A percentile compares a stretch with the other conserved stretches of the same genome.
Conservation (phyloP, 2,888 invertebrate genomes). For the Alviniconcha strummeri region DNA sequence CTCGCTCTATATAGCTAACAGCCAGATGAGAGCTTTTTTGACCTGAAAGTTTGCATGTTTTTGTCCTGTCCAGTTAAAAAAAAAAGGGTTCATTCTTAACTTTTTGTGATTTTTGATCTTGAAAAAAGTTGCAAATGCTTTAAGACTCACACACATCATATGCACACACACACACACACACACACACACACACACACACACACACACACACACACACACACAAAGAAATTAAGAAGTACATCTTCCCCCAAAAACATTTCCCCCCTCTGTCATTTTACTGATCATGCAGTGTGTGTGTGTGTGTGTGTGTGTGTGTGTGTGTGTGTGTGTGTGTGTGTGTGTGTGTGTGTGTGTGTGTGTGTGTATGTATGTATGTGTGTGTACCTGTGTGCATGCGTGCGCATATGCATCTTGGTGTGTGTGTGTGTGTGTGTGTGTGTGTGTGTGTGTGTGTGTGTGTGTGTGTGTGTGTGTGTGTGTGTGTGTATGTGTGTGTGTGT, state of each 20-base stretch:
- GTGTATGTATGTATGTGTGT: background rate
- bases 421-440: no score
- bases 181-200: background rate
- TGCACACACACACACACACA: background rate
- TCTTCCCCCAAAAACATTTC: no score
- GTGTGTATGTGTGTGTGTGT: no score
- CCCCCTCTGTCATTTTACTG: no score
- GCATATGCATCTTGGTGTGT: background rate
- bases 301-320: background rate
- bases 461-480: background rate
- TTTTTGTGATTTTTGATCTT: no score
- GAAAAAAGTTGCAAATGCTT: background rate
- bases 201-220: background rate
- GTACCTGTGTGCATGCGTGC: background rate
- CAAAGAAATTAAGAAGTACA: background rate
- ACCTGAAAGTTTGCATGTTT: no score
- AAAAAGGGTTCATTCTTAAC: no score
- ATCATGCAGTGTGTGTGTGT: background rate
- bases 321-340: no score
- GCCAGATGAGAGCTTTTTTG: no score
- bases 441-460: slow-evolving; percentile 9
- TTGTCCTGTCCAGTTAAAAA: no score
- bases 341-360: slow-evolving; percentile 8
- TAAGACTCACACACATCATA: background rate
- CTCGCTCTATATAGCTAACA: no score